Conservation (phyloP, 2,113 vertebrate genomes). For the Cariama cristata region DNA sequence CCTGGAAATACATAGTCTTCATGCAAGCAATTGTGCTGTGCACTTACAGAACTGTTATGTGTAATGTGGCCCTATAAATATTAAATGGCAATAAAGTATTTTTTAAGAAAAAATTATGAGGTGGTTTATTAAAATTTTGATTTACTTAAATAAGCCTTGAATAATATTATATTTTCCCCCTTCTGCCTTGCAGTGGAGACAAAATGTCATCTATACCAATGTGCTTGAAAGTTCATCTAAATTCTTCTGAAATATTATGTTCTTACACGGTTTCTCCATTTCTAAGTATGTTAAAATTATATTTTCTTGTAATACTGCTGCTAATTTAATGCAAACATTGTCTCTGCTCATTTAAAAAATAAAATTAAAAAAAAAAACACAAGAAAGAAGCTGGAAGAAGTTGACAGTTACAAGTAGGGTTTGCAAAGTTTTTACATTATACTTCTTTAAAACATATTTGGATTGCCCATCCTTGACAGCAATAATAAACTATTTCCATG, state of each 20-base stretch:
- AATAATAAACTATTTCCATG: conserved; percentile 73
- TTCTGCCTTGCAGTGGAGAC: not conserved
- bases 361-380: not conserved
- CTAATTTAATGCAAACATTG: not conserved
- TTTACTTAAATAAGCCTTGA: not conserved
- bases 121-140: not conserved
- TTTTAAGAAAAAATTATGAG: not conserved
- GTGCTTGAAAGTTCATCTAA: not conserved
- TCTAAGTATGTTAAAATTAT: not conserved
- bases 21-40: not conserved
- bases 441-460: conserved; percentile 23
- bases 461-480: conserved; percentile 42
- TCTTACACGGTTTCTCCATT: not conserved
- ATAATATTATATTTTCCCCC: not conserved
- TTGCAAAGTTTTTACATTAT: conserved; percentile 46
- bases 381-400: not conserved
- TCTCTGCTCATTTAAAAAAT: not conserved
- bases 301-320: not conserved
- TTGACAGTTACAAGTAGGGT: not conserved
- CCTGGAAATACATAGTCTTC: not conserved
- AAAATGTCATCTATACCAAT: not conserved
- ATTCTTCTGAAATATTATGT: not conserved
- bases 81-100: not conserved
- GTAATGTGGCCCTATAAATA: not conserved
- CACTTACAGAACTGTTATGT: not conserved